Evolutionary conservation across 2,888 invertebrate species (phyloP).

Genomic region (Leuctra nigra): DNA sequence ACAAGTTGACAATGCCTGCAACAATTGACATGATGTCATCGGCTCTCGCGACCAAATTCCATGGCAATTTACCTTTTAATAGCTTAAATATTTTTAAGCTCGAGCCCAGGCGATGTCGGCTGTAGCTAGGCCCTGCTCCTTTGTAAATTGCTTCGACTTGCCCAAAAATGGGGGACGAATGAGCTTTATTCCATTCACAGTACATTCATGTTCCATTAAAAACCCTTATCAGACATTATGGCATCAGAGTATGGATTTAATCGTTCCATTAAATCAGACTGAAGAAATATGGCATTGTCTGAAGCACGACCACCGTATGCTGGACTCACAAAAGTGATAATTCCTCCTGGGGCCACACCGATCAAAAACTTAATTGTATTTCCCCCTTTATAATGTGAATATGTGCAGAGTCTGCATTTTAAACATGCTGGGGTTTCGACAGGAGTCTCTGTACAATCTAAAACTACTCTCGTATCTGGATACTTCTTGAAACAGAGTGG

Average conservation of each 20-base stretch:
- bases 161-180: not conserved
- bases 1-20: not conserved
- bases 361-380: not conserved
- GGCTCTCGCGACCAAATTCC: not conserved
- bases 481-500: not conserved
- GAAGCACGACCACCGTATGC: constrained; percentile 5
- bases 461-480: not conserved
- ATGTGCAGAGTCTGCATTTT: not conserved
- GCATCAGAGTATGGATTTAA: too few relatives aligned
- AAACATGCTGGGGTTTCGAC: not conserved
- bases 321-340: not conserved
- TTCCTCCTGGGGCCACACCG: not conserved
- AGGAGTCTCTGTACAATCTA: not conserved
- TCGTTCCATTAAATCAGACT: not conserved
- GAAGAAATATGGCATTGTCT: not conserved
- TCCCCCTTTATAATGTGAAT: not conserved
- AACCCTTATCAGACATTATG: not conserved
- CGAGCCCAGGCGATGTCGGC: too few relatives aligned
- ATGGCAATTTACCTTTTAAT: not conserved
- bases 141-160: too few relatives aligned
- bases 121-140: too few relatives aligned
- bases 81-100: not conserved
- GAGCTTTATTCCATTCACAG: not conserved
- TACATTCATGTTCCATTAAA: not conserved
- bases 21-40: not conserved